Conservation (phyloP, 1,140 invertebrate species). For the Danaus melanippus region DNA sequence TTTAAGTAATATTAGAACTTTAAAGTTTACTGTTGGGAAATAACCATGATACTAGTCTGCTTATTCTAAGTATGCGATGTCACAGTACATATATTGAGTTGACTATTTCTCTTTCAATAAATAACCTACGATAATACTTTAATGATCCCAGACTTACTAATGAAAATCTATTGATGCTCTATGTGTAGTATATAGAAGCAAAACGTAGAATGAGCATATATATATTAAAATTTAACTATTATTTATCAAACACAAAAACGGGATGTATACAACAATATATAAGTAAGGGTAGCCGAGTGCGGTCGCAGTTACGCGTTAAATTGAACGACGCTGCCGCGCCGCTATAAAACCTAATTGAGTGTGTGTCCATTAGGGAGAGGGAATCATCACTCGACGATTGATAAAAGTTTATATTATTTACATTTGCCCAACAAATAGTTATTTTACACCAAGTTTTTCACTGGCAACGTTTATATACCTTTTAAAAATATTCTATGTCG, state of each 20-base stretch:
- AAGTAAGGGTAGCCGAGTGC: constrained; percentile 39
- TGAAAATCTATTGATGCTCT: too few relatives aligned
- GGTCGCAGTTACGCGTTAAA: constrained; percentile 57
- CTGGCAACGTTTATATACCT: too few relatives aligned
- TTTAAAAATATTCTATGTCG: too few relatives aligned
- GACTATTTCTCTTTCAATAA: too few relatives aligned
- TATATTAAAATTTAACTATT: constrained; percentile 16
- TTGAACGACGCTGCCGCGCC: constrained; percentile 49
- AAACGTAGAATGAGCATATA: constrained; percentile 2
- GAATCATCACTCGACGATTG: constrained; percentile 45
- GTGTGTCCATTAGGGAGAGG: constrained; percentile 54
- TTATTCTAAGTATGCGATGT: too few relatives aligned
- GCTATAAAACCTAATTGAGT: constrained; percentile 65
- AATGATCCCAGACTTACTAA: too few relatives aligned
- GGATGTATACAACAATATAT: constrained; percentile 51
- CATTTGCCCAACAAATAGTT: constrained; percentile 11
- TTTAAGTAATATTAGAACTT: too few relatives aligned
- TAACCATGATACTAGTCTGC: too few relatives aligned
- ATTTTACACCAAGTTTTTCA: neutral
- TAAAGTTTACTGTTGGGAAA: too few relatives aligned
- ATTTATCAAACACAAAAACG: constrained; percentile 21
- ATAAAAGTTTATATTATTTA: constrained; percentile 27
- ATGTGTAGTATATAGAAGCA: neutral
- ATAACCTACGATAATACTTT: too few relatives aligned
- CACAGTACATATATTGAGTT: too few relatives aligned